Conservation (phyloP, 2,888 invertebrate genomes). For the Adineta ricciae region DNA sequence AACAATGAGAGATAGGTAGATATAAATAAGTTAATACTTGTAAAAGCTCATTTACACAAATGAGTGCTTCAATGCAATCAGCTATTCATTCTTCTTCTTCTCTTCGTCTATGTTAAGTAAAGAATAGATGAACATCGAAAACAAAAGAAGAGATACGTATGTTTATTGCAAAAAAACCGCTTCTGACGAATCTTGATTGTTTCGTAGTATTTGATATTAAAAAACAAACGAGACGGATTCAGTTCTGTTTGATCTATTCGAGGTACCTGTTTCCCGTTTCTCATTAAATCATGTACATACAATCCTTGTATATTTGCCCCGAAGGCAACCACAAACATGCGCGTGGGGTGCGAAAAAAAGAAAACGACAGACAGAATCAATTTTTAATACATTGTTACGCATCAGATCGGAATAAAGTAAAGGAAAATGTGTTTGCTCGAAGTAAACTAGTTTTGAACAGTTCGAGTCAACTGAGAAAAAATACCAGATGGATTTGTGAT, state of each 20-base stretch:
- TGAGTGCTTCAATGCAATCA: neutral
- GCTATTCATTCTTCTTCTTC: neutral
- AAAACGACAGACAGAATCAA: neutral
- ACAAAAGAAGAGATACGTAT: neutral
- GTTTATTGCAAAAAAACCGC: neutral
- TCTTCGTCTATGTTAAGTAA: neutral
- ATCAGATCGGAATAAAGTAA: neutral
- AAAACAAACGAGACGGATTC: neutral
- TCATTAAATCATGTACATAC: neutral
- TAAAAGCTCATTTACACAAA: neutral
- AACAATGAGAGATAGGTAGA: neutral
- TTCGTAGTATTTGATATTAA: no score
- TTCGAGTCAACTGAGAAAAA: neutral
- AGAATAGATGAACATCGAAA: neutral
- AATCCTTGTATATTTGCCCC: neutral
- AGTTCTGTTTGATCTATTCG: neutral
- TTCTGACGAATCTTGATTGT: neutral
- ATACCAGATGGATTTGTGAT: neutral
- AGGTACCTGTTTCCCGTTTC: neutral
- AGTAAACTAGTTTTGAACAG: neutral
- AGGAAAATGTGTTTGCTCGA: neutral
- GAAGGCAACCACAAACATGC: neutral
- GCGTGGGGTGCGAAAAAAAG: neutral
- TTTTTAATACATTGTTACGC: slow-evolving; percentile 4
- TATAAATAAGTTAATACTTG: slow-evolving; percentile 13